Evolutionary conservation across 2,797 vertebrate species (phyloP), one percentile per base, ranked within the genome.

Genomic region (Leptodactylus fallax): DNA sequence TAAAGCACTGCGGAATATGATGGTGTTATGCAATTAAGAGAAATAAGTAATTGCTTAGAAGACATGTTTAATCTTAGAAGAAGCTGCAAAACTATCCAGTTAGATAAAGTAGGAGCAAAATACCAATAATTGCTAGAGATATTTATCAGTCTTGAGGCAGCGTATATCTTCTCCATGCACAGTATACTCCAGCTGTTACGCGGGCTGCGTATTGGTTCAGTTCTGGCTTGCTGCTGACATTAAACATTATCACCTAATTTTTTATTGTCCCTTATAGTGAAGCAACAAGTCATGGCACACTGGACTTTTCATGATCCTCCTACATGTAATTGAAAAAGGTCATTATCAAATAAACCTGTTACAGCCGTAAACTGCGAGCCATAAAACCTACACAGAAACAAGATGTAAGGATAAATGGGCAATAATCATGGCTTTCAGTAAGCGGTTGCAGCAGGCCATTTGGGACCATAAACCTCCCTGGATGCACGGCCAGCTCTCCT

Each of bases 291-390:
- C 55, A 61, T n/a, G 47, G 36, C 45, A 60, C 72, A 56, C 49
- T 60, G 61, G 25, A 1, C 47, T 58, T 61, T 23, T 83, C 36
- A 83, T 83, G 71, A 51, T 69, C 27, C 56, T 65, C 21, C 80
- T 83, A 81, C 49, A 47, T 51, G 60, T 83, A 69, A 86, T 69
- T 69, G 13, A 51, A 87, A 84, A 77, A 49, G 53, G 74, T 71
- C 81, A 79, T 87, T 84, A 79, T 79, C 74, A 79, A 78, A 60
- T 88, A 79, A 88, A 79, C 12, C 53, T 58, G 21, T 84, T 45
- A 49, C 11, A 45, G 61, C 27, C 53, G 79, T 78, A 83, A 87
- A 87, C 5, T 16, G 45, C 47, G 82, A 6, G 60, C 47, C n/a
- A 87, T 87, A 87, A 87, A 83, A 12, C 16, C 45, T 47, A 58